Evolutionary conservation across 2,888 invertebrate genomes (phyloP).

Genomic region (Oscheius sp.): DNA sequence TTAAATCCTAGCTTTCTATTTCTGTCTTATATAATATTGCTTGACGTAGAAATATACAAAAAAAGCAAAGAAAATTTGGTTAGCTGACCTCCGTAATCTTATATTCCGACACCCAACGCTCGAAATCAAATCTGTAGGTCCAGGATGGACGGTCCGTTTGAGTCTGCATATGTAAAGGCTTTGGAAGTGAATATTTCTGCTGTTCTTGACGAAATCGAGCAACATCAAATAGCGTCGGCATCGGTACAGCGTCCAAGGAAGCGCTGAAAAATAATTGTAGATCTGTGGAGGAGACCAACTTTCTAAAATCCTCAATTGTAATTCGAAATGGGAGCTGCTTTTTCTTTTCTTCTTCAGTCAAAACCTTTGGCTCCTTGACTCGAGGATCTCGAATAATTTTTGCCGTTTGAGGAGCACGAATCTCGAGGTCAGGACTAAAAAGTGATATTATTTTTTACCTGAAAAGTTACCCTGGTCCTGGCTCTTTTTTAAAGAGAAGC

Average conservation of each 20-base stretch:
- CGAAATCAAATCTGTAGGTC: constrained; percentile 23
- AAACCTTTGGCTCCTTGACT: neutral
- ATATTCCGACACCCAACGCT: constrained; percentile 14
- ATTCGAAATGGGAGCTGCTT: too few species aligned
- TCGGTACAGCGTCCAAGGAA: neutral
- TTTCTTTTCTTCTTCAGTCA: neutral
- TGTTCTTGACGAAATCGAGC: too few species aligned
- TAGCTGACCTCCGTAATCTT: constrained; percentile 25
- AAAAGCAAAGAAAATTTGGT: neutral
- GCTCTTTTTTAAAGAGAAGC: too few species aligned
- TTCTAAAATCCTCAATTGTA: neutral
- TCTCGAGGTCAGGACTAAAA: too few species aligned
- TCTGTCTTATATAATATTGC: too few species aligned
- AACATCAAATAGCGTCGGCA: neutral
- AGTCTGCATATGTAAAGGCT: too few species aligned
- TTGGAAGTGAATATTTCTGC: too few species aligned
- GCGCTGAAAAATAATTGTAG: neutral
- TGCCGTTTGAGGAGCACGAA: neutral
- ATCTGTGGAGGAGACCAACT: neutral
- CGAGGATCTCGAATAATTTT: neutral
- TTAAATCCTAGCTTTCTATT: too few species aligned
- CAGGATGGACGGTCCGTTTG: constrained; percentile 5
- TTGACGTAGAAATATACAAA: too few species aligned
- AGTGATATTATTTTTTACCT: too few species aligned
- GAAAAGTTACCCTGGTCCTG: too few species aligned